A percentile compares a stretch with the other conserved stretches of the same genome.
Evolutionary conservation across 2,113 vertebrate species (phyloP).

Genomic region (Turdus rufiventris): DNA sequence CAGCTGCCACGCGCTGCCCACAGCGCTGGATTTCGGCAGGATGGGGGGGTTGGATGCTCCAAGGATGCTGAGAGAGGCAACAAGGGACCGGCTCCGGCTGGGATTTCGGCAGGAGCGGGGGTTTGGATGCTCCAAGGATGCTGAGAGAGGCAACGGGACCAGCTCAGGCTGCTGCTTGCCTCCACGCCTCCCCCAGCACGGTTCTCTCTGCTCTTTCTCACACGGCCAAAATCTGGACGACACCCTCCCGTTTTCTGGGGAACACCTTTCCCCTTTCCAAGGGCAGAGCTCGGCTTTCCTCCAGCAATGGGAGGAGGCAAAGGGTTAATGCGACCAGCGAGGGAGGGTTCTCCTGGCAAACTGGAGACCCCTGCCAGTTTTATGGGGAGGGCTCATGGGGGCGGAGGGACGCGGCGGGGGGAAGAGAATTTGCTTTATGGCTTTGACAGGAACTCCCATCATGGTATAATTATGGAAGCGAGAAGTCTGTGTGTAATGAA

Average conservation of each 20-base stretch:
- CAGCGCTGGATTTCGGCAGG: background rate
- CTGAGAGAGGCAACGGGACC: background rate
- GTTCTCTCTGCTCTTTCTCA: background rate
- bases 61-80: background rate
- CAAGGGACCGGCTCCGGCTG: background rate
- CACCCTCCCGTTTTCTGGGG: too few relatives aligned
- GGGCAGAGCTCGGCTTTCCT: background rate
- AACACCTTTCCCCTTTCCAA: background rate
- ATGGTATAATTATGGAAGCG: conserved; percentile 70
- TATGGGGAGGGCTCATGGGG: conserved; percentile 1
- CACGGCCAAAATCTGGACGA: rapidly evolving
- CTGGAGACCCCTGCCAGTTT: conserved; percentile 39
- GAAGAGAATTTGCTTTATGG: conserved; percentile 65
- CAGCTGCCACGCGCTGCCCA: background rate
- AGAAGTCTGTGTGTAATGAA: conserved; percentile 63
- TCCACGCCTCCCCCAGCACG: rapidly evolving
- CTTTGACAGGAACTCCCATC: conserved; percentile 72
- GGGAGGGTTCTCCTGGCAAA: background rate
- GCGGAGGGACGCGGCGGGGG: background rate
- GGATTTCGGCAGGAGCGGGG: too few relatives aligned
- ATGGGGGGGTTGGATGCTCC: background rate
- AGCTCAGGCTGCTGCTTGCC: background rate
- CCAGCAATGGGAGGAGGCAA: background rate
- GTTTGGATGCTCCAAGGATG: background rate
- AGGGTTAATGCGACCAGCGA: background rate